Evolutionary conservation across 2,797 vertebrate genomes (phyloP).

Genomic region (Sebastiscus tertius): DNA sequence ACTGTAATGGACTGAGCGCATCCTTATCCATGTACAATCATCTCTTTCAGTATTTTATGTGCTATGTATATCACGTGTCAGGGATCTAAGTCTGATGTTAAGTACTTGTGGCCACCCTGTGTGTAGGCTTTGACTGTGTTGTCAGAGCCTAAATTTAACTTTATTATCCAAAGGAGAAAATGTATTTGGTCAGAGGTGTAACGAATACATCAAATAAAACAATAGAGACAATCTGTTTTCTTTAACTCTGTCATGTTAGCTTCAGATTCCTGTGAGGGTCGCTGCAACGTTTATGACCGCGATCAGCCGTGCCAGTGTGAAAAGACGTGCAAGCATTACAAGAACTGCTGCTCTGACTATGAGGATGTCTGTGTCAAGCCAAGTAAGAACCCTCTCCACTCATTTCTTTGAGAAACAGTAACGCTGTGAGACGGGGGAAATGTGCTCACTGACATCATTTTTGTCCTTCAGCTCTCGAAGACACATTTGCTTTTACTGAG

Average conservation of each 20-base stretch:
- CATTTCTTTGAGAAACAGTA: not conserved
- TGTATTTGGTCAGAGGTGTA: not conserved
- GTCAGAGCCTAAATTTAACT: not conserved
- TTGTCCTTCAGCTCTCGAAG: conserved; percentile 87
- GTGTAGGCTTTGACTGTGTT: no score
- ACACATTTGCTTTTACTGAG: conserved; percentile 89
- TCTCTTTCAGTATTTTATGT: no score
- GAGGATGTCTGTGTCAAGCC: conserved; percentile 79
- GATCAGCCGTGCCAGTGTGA: conserved; percentile 91
- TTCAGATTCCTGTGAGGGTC: conserved; percentile 89
- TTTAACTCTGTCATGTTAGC: conserved; percentile 1
- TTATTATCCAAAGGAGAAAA: conserved; percentile 5
- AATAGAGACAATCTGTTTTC: not conserved
- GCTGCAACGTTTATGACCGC: conserved; percentile 86
- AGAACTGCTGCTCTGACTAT: conserved; percentile 92
- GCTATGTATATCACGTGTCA: no score
- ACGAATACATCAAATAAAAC: not conserved
- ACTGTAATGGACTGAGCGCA: no score
- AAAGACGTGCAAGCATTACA: conserved; percentile 91
- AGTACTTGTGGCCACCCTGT: no score
- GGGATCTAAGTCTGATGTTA: no score
- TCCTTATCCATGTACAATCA: no score
- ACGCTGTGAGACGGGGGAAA: not conserved
- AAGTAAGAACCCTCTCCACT: conserved; percentile 76
- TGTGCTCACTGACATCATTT: not conserved